A percentile compares a stretch with the other conserved stretches of the same genome.
Evolutionary conservation across 2,888 invertebrate genomes (phyloP).

Genomic region (Orthonychiurus folsomi): DNA sequence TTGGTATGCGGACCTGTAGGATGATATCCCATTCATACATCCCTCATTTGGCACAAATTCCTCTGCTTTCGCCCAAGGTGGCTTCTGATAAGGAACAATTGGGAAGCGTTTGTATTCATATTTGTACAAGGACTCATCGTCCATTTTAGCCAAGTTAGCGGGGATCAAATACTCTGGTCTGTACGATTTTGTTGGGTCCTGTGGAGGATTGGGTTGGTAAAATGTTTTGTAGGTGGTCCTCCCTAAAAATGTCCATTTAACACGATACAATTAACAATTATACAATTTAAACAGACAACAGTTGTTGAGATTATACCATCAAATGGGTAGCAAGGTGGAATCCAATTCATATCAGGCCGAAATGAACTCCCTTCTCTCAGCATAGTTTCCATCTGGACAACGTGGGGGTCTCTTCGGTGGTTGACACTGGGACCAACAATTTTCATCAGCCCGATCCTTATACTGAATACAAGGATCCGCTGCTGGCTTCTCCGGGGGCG

Average conservation of each 20-base stretch:
- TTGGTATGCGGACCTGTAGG: slow-evolving; percentile 22
- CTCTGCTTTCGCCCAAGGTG: slow-evolving; percentile 17
- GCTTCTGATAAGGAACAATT: slow-evolving; percentile 7
- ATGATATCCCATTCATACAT: slow-evolving; percentile 17
- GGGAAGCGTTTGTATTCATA: background rate
- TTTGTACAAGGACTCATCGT: background rate
- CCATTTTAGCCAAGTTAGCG: background rate
- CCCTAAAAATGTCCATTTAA: too few relatives aligned
- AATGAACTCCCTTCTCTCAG: too few relatives aligned
- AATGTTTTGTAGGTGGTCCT: background rate
- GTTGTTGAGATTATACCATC: too few relatives aligned
- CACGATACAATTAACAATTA: too few relatives aligned
- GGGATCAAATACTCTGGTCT: background rate
- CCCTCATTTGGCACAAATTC: slow-evolving; percentile 16
- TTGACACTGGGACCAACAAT: background rate
- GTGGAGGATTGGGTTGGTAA: background rate
- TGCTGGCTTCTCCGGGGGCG: too few relatives aligned
- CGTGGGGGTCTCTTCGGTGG: background rate
- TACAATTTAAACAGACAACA: too few relatives aligned
- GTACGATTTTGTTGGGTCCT: background rate
- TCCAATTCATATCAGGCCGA: background rate
- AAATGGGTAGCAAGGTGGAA: background rate
- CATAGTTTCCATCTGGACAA: background rate
- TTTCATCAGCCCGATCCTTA: too few relatives aligned
- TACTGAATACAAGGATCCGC: background rate